A percentile compares a stretch with the other conserved stretches of the same genome.
phyloP scores from a whole-genome alignment of 2,797 vertebrate species.

The Coracias cyanogaster region DNA sequence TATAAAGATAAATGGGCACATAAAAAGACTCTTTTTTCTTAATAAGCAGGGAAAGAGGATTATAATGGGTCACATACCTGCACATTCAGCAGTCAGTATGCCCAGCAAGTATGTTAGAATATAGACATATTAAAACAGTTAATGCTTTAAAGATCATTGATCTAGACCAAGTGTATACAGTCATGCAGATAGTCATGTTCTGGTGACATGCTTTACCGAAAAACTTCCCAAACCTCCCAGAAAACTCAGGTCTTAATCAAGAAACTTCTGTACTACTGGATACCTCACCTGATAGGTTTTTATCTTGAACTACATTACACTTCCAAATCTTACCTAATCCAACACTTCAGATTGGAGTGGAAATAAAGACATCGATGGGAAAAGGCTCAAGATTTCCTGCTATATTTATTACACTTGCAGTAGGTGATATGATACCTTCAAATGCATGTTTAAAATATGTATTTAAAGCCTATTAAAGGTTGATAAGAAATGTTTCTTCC shows the following conservation, averaged over 20 bases:
- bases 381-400: neutral
- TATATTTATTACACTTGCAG: neutral
- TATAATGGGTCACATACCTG: neutral
- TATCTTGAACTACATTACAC: neutral
- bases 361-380: neutral
- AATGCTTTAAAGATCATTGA: neutral
- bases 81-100: neutral
- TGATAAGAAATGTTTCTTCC: neutral
- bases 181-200: neutral
- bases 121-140: neutral
- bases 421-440: neutral
- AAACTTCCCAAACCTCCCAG: neutral
- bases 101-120: neutral
- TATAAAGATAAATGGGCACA: slow-evolving; percentile 1
- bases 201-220: neutral
- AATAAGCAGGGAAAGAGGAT: neutral
- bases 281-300: neutral
- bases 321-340: neutral
- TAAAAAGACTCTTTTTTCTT: neutral
- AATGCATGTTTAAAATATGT: neutral
- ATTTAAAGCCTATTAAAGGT: neutral
- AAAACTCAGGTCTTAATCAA: neutral
- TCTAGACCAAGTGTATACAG: neutral
- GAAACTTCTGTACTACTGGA: neutral
- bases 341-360: neutral